Evolutionary conservation across 2,888 invertebrate species (phyloP), one percentile per base, ranked within the genome.

Genomic region (Polyploca ridens): DNA sequence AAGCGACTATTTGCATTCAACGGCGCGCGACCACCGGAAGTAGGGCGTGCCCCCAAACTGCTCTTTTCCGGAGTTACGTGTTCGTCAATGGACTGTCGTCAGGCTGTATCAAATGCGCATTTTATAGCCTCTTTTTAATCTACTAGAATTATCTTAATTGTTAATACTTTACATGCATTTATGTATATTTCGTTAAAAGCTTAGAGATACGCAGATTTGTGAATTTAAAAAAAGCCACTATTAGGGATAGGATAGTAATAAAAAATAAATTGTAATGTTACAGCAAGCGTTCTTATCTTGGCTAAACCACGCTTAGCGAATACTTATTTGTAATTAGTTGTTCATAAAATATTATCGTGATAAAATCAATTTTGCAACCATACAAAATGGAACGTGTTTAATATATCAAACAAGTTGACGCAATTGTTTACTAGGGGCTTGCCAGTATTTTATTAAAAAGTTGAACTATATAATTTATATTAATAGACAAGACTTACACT

Each of bases 1-100:
- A 66, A 70, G 69, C 75, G 75, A 76, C 83, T 85, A 91, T 93
- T 93, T 90, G 90, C 90, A 92, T 93, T 85, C 93, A 89, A 69
- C 87, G 88, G 77, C 78, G 91, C 90, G 89, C 91, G 91, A 89
- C 90, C 88, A 83, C 80, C 90, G 93, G 93, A 93, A 88, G 82
- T 74, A 79, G 87, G 89, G 88, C 85, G 87, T 86, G 90, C 86
- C 90, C 90, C 89, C 86, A 89, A 91, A 91, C 92, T 89, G 88
- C 87, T 86, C 85, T 73, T 87, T 90, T 93, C 93, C 93, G 86
- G 82, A 69, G 74, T 71, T 74, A 63, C 78, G 74, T 69, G 72
- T 67, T 61, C 64, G 62, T 68, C 79, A 77, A 70, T 77, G 76
- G 68, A 66, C 69, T 66, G 70, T 72, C 75, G 73, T 77, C 75